Conservation (phyloP, 2,113 vertebrate genomes). For the Nipponia nippon region DNA sequence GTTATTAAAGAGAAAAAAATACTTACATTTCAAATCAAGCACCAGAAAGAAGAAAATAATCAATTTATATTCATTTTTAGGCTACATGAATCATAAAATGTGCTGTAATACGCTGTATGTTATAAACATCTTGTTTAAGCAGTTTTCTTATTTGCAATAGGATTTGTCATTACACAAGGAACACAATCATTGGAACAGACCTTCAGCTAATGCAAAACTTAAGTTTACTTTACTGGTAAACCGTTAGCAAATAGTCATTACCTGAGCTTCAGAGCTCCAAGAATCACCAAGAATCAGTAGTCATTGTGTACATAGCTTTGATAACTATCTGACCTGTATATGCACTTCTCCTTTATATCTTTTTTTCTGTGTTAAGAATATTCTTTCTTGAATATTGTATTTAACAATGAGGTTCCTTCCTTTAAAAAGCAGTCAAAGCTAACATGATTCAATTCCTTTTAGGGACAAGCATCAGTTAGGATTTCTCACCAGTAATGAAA, state of each 20-base stretch:
- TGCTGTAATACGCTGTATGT: background rate
- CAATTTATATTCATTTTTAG: constrained; percentile 1
- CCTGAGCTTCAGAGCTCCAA: background rate
- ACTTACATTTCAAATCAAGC: background rate
- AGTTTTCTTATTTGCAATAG: background rate
- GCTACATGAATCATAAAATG: background rate
- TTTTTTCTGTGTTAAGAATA: background rate
- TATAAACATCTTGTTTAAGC: background rate
- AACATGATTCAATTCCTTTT: background rate
- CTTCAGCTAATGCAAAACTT: background rate
- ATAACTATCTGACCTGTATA: background rate
- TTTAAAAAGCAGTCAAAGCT: background rate
- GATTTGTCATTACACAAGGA: background rate
- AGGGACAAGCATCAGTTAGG: fast-evolving
- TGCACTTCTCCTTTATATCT: background rate
- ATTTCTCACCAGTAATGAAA: background rate
- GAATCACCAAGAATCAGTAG: background rate
- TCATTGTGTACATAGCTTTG: background rate
- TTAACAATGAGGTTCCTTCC: background rate
- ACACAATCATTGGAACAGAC: background rate
- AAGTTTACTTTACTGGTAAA: background rate
- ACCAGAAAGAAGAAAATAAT: background rate
- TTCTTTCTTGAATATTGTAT: background rate
- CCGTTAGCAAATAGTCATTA: background rate
- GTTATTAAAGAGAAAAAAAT: background rate